Base-by-base conservation (phyloP, 2,888 invertebrate genomes). In the Drosophila limbata region DNA sequence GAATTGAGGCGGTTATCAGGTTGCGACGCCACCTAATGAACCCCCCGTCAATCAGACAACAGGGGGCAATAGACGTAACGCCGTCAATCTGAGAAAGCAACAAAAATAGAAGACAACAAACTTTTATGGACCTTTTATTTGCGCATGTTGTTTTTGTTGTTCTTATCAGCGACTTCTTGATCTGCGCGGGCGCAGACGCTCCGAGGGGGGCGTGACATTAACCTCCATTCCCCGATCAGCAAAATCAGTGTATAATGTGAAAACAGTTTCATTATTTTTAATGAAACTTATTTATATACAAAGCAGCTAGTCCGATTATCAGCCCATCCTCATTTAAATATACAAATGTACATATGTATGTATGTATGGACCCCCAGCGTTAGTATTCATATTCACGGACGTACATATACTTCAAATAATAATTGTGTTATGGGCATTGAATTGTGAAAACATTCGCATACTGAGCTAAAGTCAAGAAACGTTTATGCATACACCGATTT, bases 1-100 rank as follows among this genome's bases (percentile, higher is more conserved):
- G 68, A 72, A 50, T 83, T 61, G 57, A 88, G 79, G 80, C 83
- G 57, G 83, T 85, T 88, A 82, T 85, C 83, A 77, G 64, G 47
- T 66, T 44, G 55, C 21, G 28, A 50, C 17, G 68, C 17, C 65
- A 82, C 77, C 88, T 67, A 15, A 25, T 82, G 77, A 84, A 68
- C 80, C 35, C 19, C 37, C 65, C 40, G 59, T 70, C 79, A 69
- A 73, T 67, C 74, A 48, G 50, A 35, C 44, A 21, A 51, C 31
- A 19, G 51, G 25, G 61, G 44, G 35, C 28, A 52, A n/a, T 42
- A 50, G 35, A 42, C 48, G 42, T 19, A 28, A 57, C 44, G 70
- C 33, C 48, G 60, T 40, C 64, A 71, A 48, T 17, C 44, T 21
- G 19, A 19, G 19, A 42, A 33, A 19, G 42, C 1, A 35, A 19